These are phyloP conservation scores for Limnephilus rhombicus DNA, from an alignment of 2,888 invertebrate species.

Conservation along the genomic window DNA sequence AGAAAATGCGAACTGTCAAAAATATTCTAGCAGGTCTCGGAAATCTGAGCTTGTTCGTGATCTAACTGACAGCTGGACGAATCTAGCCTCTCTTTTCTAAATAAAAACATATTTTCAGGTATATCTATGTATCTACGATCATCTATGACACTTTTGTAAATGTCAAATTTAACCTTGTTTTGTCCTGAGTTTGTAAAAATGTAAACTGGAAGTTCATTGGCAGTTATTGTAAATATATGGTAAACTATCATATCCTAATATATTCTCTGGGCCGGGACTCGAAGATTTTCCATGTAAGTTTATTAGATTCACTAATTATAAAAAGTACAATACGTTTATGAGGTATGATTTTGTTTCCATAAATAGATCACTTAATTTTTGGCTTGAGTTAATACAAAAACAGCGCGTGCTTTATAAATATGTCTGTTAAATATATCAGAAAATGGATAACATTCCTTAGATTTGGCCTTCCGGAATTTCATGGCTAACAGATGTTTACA, in stretches of 20 bases:
- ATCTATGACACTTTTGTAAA: constrained; percentile 9
- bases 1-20: background rate
- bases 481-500: background rate
- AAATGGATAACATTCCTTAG: background rate
- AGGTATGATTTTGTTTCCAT: background rate
- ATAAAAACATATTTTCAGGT: background rate
- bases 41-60: background rate
- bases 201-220: background rate
- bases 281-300: background rate
- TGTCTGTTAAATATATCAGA: background rate
- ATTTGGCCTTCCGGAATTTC: background rate
- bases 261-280: background rate
- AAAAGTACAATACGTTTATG: background rate
- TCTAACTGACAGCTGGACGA: background rate
- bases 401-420: background rate
- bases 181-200: constrained; percentile 48
- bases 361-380: background rate
- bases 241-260: background rate
- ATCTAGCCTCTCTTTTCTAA: background rate
- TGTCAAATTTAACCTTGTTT: constrained; percentile 60
- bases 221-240: background rate
- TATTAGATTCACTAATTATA: background rate
- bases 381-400: background rate
- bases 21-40: background rate
- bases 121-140: no score